A percentile compares a stretch with the other conserved stretches of the same genome.
phyloP scores from a whole-genome alignment of 2,113 vertebrate genomes.

The Emydura subglobosa region DNA sequence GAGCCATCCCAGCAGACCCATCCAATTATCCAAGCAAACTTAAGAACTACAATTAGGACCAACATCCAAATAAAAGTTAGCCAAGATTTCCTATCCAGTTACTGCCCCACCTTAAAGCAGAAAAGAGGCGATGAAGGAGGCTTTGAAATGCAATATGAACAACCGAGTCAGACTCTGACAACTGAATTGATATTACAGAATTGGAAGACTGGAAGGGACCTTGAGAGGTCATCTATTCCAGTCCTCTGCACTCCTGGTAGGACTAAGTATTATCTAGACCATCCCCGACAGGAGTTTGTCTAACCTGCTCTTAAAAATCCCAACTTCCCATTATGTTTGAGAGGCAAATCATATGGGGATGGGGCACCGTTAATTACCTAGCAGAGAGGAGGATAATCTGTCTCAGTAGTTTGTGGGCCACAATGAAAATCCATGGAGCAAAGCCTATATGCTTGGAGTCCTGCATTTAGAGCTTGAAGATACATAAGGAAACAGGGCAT shows the following conservation, averaged over 20 bases:
- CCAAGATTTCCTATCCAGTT: background rate
- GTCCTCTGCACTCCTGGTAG: too few relatives aligned
- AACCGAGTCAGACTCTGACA: background rate
- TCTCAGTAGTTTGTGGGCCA: background rate
- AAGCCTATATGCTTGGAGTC: background rate
- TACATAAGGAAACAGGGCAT: background rate
- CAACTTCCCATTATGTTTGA: too few relatives aligned
- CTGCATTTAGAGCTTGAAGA: background rate
- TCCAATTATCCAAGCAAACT: background rate
- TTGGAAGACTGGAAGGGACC: too few relatives aligned
- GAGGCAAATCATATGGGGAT: too few relatives aligned
- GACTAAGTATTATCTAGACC: too few relatives aligned
- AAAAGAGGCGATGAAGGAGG: background rate
- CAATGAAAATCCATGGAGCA: background rate
- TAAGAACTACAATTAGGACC: background rate
- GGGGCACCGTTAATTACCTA: background rate
- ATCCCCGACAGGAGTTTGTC: too few relatives aligned
- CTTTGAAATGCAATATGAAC: background rate
- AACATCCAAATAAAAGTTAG: background rate
- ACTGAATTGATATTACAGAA: background rate
- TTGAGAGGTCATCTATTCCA: too few relatives aligned
- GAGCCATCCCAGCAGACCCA: background rate
- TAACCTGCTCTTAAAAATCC: too few relatives aligned
- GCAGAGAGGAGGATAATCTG: background rate
- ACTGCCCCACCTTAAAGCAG: background rate